Base-by-base conservation (phyloP, 2,888 invertebrate genomes). In the Agonopterix heracliana region DNA sequence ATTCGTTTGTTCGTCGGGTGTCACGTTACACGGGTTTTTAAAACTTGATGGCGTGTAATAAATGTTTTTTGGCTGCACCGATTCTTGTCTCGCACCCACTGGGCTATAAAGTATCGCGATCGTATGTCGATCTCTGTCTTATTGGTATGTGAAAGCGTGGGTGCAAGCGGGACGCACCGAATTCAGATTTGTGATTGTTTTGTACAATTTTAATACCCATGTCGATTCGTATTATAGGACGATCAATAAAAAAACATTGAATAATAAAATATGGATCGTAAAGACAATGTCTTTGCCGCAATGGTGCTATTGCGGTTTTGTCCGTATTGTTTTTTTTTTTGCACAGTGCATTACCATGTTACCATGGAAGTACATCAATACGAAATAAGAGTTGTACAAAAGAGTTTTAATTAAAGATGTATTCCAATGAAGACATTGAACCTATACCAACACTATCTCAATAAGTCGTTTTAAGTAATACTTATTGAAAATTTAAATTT, bases 41-140 rank as follows among this genome's bases (percentile, higher is more conserved):
- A 81, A 81, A 85, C 74, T 83, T 84, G 84, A 85, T 81, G 78
- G 81, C 64, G 61, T 68, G 81, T 85, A 78, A 82, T 81, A 82
- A 85, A 86, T 81, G 79, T 74, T 77, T 73, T 81, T 81, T 78
- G 81, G 67, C 76, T 75, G 73, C 71, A 73, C 63, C 72, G 69
- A 69, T 74, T 72, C 70, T 68, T 35, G 70, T 71, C 66, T 69
- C 55, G 59, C 59, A 64, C 61, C 66, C 80, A 78, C 65, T 71
- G 71, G 64, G 63, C 68, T 62, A 67, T 73, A 68, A 76, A 70
- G 63, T 66, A 66, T 66, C 61, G 63, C 63, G 63, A 64, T 53
- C 53, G 43, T 61, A 63, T 57, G 51, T 52, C 59, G 46, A 47
- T 61, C 60, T 55, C 63, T 51, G 51, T 61, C 62, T 9, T 42